A percentile compares a stretch with the other conserved stretches of the same genome.
These are phyloP conservation scores for Ctenopoma multispine DNA, from an alignment of 2,797 vertebrate genomes.

Conservation along the genomic window DNA sequence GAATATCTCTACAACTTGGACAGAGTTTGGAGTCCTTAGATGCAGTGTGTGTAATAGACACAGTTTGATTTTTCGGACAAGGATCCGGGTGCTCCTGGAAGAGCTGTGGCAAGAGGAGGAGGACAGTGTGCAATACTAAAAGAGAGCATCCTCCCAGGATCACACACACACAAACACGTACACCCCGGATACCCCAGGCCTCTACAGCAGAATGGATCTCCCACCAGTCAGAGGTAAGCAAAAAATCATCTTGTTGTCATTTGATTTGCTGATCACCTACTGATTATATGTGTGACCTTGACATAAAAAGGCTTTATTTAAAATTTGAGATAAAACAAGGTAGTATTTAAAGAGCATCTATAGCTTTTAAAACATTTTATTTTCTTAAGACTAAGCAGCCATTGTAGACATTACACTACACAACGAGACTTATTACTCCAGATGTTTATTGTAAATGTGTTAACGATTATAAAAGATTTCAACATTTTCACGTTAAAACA, in stretches of 20 bases:
- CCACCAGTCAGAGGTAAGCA: conserved; percentile 83
- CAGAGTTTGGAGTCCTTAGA: conserved; percentile 1
- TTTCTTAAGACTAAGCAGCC: background rate
- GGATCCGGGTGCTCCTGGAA: conserved; percentile 54
- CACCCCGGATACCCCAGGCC: conserved; percentile 54
- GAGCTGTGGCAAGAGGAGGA: conserved; percentile 56
- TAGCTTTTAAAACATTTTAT: background rate
- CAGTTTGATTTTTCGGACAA: conserved; percentile 1
- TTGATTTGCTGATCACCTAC: conserved; percentile 50
- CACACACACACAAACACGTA: conserved; percentile 19
- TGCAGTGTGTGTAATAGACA: conserved; percentile 24
- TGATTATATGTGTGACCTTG: conserved; percentile 63
- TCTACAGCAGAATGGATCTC: conserved; percentile 80
- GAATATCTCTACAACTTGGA: background rate
- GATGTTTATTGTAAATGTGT: background rate
- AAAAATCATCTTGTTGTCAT: conserved; percentile 40
- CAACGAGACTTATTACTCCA: background rate
- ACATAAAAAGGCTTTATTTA: conserved; percentile 3
- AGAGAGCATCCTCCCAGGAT: conserved; percentile 57
- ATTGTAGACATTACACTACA: background rate
- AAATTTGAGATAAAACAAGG: background rate
- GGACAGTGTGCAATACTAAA: conserved; percentile 44
- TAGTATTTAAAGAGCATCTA: background rate
- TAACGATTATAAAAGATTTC: background rate
- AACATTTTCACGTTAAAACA: background rate